These are phyloP conservation scores for Novumbra hubbsi DNA, from an alignment of 2,797 vertebrate species.

Conservation along the genomic window DNA sequence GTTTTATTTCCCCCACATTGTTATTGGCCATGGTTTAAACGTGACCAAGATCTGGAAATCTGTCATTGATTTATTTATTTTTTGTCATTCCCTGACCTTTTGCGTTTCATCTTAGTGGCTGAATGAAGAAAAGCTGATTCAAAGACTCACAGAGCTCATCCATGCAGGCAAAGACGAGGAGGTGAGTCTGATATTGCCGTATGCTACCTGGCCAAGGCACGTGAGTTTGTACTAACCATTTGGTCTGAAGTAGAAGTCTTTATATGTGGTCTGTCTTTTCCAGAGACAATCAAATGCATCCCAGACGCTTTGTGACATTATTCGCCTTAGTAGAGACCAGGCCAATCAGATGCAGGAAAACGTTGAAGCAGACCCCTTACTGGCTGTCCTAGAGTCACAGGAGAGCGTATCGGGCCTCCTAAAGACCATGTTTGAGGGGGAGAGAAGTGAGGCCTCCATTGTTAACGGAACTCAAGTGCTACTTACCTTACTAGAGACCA, in stretches of 20 bases:
- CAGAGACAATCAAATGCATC: slow-evolving; percentile 95
- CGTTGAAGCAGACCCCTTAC: slow-evolving; percentile 86
- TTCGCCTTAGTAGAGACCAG: slow-evolving; percentile 96
- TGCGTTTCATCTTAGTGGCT: slow-evolving; percentile 81
- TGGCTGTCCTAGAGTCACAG: slow-evolving; percentile 91
- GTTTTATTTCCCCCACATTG: no score
- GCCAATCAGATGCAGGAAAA: slow-evolving; percentile 88
- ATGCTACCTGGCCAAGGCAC: background rate
- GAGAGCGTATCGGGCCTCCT: slow-evolving; percentile 91
- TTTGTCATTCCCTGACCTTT: background rate
- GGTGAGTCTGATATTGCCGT: slow-evolving; percentile 68
- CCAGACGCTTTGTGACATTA: slow-evolving; percentile 95
- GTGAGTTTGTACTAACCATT: background rate
- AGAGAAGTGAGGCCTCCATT: slow-evolving; percentile 85
- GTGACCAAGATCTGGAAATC: no score
- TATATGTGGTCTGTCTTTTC: slow-evolving; percentile 7
- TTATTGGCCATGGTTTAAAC: no score
- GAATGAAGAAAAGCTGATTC: slow-evolving; percentile 88
- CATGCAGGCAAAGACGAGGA: slow-evolving; percentile 90
- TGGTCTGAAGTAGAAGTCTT: background rate
- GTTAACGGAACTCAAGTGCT: slow-evolving; percentile 95
- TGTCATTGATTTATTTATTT: no score
- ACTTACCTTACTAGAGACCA: slow-evolving; percentile 89
- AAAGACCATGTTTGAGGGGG: slow-evolving; percentile 92
- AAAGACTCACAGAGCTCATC: slow-evolving; percentile 91